phyloP scores from a whole-genome alignment of 2,113 vertebrate genomes.

The Bagarius yarrelli region DNA sequence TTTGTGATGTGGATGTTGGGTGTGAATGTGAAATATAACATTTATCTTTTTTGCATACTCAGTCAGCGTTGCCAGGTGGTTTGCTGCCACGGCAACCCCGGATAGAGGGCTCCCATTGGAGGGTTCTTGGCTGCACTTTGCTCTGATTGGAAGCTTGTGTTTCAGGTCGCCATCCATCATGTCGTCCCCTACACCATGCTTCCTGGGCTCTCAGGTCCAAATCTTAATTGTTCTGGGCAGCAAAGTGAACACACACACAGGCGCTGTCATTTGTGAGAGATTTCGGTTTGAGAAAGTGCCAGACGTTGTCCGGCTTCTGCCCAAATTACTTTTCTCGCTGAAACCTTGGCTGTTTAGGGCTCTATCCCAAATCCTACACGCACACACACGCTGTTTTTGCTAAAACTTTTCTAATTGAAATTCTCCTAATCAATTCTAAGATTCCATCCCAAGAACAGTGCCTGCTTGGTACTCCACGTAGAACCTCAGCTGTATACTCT shows the following conservation, averaged over 20 bases:
- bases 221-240: constrained; percentile 24
- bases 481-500: too few relatives aligned
- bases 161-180: constrained; percentile 22
- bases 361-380: neutral
- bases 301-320: constrained; percentile 9
- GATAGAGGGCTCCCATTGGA: constrained; percentile 51
- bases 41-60: constrained; percentile 39
- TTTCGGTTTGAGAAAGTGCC: constrained; percentile 6
- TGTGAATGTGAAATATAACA: constrained; percentile 44
- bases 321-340: constrained; percentile 14
- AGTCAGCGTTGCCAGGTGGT: constrained; percentile 52
- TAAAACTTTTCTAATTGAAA: neutral
- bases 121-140: constrained; percentile 44
- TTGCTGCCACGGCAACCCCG: constrained; percentile 38
- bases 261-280: constrained; percentile 23
- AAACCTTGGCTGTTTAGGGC: neutral
- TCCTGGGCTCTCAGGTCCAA: constrained; percentile 24
- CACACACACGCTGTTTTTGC: neutral
- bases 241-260: neutral
- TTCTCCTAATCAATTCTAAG: neutral
- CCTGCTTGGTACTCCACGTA: too few relatives aligned
- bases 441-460: neutral
- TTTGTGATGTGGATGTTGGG: neutral
- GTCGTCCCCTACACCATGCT: neutral
- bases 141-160: constrained; percentile 14